Conservation (phyloP, 2,797 vertebrate genomes). For the Alca torda region DNA sequence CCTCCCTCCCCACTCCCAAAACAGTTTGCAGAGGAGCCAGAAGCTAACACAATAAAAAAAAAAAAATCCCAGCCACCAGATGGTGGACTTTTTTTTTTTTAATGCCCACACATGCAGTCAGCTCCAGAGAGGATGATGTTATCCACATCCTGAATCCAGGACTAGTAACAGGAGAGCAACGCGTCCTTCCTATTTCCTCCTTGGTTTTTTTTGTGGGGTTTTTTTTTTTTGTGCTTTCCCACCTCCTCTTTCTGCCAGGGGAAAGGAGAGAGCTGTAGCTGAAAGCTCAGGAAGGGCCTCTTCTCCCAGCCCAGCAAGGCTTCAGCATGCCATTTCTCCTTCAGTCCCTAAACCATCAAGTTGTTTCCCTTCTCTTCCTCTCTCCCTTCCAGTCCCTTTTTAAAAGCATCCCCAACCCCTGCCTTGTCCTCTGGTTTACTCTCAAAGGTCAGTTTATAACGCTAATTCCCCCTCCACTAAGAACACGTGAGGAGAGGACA, state of each 20-base stretch:
- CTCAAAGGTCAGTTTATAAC: background rate
- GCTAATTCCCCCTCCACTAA: background rate
- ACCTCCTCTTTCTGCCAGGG: background rate
- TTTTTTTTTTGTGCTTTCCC: background rate
- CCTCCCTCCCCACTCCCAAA: fast-evolving
- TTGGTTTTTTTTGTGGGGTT: too few relatives aligned
- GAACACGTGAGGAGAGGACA: background rate
- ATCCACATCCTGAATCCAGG: background rate
- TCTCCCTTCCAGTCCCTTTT: background rate
- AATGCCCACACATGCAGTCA: background rate
- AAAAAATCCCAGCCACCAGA: background rate
- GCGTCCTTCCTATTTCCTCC: background rate
- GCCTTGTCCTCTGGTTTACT: background rate
- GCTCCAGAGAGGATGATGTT: background rate
- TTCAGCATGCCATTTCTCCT: background rate
- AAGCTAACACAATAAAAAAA: background rate
- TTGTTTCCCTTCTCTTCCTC: background rate
- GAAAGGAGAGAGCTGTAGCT: background rate
- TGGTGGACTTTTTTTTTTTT: background rate
- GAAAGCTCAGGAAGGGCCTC: background rate
- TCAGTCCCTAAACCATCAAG: fast-evolving
- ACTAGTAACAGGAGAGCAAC: background rate
- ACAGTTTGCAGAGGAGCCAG: background rate
- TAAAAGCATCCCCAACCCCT: background rate
- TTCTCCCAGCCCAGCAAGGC: background rate